Conservation (phyloP, 2,113 vertebrate genomes). For the Mystacornis crossleyi region DNA sequence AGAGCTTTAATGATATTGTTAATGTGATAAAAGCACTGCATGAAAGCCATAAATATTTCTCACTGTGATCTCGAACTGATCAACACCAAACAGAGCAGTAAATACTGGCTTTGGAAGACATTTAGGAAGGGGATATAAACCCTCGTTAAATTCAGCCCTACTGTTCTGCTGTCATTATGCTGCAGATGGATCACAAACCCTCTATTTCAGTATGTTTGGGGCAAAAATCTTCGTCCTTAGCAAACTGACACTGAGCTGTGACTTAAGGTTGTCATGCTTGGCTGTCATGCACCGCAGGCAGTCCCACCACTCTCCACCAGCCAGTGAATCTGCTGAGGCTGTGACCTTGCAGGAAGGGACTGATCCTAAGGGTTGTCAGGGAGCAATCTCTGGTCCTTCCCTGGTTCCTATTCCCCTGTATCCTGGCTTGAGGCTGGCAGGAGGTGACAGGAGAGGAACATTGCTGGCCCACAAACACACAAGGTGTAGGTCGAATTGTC, state of each 20-base stretch:
- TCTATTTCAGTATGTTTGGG: not conserved
- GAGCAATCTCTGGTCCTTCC: not conserved
- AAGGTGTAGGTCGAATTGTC: not conserved
- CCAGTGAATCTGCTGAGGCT: fast-evolving
- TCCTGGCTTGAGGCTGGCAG: not conserved
- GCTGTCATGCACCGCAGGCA: fast-evolving
- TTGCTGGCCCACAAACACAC: not conserved
- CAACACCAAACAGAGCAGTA: not conserved
- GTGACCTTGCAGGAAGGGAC: not conserved
- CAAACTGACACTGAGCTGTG: not conserved
- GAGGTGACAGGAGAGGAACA: not conserved
- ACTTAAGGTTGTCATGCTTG: not conserved
- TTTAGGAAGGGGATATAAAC: not conserved
- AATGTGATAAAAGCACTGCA: not conserved
- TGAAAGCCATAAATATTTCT: not conserved
- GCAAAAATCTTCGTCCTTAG: not conserved
- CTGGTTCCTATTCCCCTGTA: not conserved
- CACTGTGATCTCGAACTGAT: not conserved
- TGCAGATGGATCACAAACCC: not conserved
- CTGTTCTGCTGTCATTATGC: not conserved
- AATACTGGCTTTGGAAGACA: not conserved
- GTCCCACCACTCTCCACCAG: not conserved
- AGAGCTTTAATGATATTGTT: not conserved
- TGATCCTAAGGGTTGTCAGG: not conserved
- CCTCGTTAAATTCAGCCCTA: not conserved